Evolutionary conservation across 2,888 invertebrate genomes (phyloP), one percentile per base, ranked within the genome.

Genomic region (Trissonchulus latispiculum): DNA sequence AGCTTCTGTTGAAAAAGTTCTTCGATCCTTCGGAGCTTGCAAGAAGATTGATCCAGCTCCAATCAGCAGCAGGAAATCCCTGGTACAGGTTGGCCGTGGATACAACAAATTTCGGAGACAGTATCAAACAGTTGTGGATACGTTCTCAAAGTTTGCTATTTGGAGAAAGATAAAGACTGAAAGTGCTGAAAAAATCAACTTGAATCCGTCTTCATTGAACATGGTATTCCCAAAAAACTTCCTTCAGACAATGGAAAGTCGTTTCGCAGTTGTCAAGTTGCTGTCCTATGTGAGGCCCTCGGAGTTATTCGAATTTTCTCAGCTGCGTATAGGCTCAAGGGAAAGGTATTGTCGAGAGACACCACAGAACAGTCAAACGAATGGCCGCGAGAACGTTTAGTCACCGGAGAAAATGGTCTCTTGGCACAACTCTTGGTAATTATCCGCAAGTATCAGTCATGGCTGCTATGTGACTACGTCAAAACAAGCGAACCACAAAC

Each of bases 341-440:
- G 29, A 64, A 64, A 18, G 66, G 66, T 35, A 18, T 64, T 18
- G 29, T 64, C 18, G 66, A 64, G 66, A 31, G 66, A 15, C 18
- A 8, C 33, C 66, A 64, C 33, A 31, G 66, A 32, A 64, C 66
- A 35, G 33, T 64, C 15, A 64, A 64, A 64, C 66, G 66, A 8
- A 64, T 64, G 8, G 8, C 15, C 29, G 66, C 66, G 15, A 31
- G 66, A 64, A 64, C 32, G 29, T 18, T 18, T 18, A 18, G 15
- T 31, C 29, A 32, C 8, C n/a, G n/a, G 8, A 15, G 8, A n/a
- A 64, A 15, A 29, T 29, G 29, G 29, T 29, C 15, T 64, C 33
- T 64, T 64, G 66, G 66, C 15, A 15, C 8, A 64, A 64, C 33
- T 18, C 15, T 8, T 35, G 15, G 15, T 32, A 18, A 31, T 15